Conservation (phyloP, 1,140 invertebrate species). For the Dufourea novaeangliae region DNA sequence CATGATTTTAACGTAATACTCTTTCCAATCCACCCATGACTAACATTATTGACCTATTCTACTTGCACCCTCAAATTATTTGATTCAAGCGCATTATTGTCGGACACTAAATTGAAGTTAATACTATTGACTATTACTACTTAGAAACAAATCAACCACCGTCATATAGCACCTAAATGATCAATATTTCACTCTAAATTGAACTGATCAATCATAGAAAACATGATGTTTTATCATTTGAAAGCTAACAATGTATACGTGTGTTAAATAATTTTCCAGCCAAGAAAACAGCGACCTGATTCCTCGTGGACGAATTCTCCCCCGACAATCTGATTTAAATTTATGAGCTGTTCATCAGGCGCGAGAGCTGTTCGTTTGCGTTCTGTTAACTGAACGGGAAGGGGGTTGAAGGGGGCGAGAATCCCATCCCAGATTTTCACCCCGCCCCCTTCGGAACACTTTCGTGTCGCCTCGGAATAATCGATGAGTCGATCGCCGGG, state of each 20-base stretch:
- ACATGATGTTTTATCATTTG: neutral
- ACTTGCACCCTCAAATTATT: no score
- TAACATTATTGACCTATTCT: no score
- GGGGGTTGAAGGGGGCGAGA: no score
- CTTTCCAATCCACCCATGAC: no score
- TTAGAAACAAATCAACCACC: neutral
- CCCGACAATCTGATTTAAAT: constrained; percentile 41
- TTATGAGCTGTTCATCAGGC: constrained; percentile 41
- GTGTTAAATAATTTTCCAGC: neutral
- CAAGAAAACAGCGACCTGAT: neutral
- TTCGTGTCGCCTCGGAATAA: constrained; percentile 26
- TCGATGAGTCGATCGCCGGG: constrained; percentile 34
- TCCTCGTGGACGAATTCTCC: neutral
- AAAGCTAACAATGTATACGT: neutral
- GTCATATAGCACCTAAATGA: no score
- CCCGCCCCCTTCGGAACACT: neutral
- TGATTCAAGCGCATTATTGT: no score
- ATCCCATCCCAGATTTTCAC: neutral
- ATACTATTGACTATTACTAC: neutral
- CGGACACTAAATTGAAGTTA: no score
- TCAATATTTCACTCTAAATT: no score
- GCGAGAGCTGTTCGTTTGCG: constrained; percentile 28
- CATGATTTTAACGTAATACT: no score
- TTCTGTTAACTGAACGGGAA: constrained; percentile 29
- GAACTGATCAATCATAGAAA: no score